Evolutionary conservation across 2,113 vertebrate genomes (phyloP).

Genomic region (Tetraodon nigroviridis): DNA sequence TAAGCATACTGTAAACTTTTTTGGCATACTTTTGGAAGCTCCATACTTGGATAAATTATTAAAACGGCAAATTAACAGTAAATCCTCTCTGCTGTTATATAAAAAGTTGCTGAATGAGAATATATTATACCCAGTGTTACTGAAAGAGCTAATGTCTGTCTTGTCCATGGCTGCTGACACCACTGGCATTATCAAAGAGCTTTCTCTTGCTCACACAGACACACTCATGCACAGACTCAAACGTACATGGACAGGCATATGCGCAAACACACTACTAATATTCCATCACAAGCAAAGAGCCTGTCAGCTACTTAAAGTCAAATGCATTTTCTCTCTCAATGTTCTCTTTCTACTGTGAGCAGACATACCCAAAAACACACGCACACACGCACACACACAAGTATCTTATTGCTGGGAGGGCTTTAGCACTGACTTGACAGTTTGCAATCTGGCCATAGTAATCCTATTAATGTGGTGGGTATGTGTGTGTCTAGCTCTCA

Average conservation of each 20-base stretch:
- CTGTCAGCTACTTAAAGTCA: slow-evolving; percentile 46
- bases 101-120: slow-evolving; percentile 21
- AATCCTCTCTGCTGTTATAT: slow-evolving; percentile 40
- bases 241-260: slow-evolving; percentile 6
- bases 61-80: slow-evolving; percentile 14
- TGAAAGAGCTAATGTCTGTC: slow-evolving; percentile 42
- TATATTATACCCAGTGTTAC: slow-evolving; percentile 42
- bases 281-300: slow-evolving; percentile 39
- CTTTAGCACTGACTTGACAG: slow-evolving; percentile 66
- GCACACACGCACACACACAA: slow-evolving; percentile 22
- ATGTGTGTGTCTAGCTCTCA: slow-evolving; percentile 3
- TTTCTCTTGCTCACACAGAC: background rate
- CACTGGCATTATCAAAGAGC: slow-evolving; percentile 45
- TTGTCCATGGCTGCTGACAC: slow-evolving; percentile 48
- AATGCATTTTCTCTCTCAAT: slow-evolving; percentile 24
- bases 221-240: slow-evolving; percentile 1
- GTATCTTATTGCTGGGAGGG: slow-evolving; percentile 37
- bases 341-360: slow-evolving; percentile 21
- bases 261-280: slow-evolving; percentile 38
- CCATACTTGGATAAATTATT: slow-evolving; percentile 7
- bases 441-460: slow-evolving; percentile 66
- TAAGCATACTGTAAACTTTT: background rate
- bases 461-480: slow-evolving; percentile 64
- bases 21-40: slow-evolving; percentile 3
- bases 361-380: slow-evolving; percentile 14